These are phyloP conservation scores for Lottia gigantea DNA, from an alignment of 2,888 invertebrate species.

Conservation along the genomic window DNA sequence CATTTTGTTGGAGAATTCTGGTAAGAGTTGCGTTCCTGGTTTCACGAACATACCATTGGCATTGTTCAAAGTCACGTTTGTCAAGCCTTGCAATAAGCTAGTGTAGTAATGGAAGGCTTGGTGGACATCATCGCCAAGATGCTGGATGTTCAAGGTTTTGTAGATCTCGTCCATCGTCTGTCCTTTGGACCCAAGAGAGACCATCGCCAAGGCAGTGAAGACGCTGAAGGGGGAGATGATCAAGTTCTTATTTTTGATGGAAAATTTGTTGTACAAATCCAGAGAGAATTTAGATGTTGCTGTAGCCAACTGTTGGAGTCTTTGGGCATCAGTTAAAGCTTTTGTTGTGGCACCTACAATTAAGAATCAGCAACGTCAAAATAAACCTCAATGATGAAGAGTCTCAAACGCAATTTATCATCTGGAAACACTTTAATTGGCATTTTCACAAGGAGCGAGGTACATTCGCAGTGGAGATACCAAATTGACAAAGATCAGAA, in stretches of 20 bases:
- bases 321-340: neutral
- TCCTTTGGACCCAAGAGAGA: slow-evolving; percentile 58
- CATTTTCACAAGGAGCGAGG: too few species aligned
- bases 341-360: neutral
- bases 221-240: slow-evolving; percentile 66
- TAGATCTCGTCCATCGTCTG: slow-evolving; percentile 52
- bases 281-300: neutral
- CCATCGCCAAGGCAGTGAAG: slow-evolving; percentile 60
- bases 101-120: slow-evolving; percentile 25
- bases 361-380: too few species aligned
- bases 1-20: neutral
- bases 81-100: slow-evolving; percentile 13
- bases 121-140: slow-evolving; percentile 20
- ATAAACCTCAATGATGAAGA: too few species aligned
- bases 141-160: slow-evolving; percentile 30
- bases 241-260: slow-evolving; percentile 22
- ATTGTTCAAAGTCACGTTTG: slow-evolving; percentile 34
- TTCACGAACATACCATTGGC: slow-evolving; percentile 51
- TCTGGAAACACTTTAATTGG: too few species aligned
- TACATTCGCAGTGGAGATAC: too few species aligned
- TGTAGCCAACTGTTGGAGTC: neutral
- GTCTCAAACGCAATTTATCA: too few species aligned
- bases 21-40: slow-evolving; percentile 49
- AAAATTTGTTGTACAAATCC: slow-evolving; percentile 14
- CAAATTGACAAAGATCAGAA: too few species aligned